phyloP scores from a whole-genome alignment of 2,888 invertebrate species.

The Flexamia atlantica region DNA sequence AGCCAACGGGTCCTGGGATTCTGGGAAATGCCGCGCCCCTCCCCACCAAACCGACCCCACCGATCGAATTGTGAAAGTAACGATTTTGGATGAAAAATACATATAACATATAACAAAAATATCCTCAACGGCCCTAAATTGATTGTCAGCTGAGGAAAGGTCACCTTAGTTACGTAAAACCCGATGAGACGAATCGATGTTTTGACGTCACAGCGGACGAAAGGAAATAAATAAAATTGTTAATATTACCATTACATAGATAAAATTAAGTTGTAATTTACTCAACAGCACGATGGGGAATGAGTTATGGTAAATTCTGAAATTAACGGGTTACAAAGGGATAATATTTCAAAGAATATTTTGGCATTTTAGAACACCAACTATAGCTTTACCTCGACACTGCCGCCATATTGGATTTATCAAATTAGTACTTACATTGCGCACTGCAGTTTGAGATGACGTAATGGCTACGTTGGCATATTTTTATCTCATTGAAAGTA shows the following conservation, averaged over 20 bases:
- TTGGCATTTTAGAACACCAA: conserved; percentile 25
- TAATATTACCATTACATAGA: not conserved
- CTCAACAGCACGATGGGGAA: not conserved
- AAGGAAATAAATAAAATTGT: not conserved
- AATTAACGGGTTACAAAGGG: not conserved
- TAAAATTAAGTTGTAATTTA: not conserved
- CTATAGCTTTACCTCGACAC: conserved; percentile 36
- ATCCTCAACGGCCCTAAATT: not conserved
- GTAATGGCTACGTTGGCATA: not conserved
- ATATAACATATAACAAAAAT: not conserved
- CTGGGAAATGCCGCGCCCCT: conserved; percentile 41
- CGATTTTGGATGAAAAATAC: not conserved
- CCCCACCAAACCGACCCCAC: not conserved
- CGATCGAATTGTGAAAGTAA: not conserved
- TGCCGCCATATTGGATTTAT: conserved; percentile 61
- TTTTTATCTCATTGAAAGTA: not conserved
- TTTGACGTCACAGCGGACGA: not conserved
- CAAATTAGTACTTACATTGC: conserved; percentile 18
- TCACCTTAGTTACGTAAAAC: not conserved
- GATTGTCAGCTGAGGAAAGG: not conserved
- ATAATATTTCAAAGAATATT: conserved; percentile 2
- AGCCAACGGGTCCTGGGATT: conserved; percentile 44
- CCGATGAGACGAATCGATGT: not conserved
- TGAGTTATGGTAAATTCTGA: not conserved
- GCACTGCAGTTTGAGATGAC: conserved; percentile 16